Conservation (phyloP, 2,888 invertebrate species). For the Phaedon cochleariae region DNA sequence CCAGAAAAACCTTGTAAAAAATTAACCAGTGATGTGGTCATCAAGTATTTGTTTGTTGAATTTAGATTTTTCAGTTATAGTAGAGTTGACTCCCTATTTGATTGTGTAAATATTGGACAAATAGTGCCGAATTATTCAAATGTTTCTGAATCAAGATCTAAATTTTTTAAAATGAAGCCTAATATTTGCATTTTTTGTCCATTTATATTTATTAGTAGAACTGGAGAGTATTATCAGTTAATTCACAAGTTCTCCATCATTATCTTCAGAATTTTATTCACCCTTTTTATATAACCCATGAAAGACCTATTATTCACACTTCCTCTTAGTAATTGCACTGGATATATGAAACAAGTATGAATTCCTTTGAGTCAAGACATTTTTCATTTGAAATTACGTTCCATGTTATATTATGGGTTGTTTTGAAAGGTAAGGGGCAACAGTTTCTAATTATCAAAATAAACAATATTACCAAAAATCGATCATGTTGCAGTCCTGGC, state of each 20-base stretch:
- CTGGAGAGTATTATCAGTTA: not conserved
- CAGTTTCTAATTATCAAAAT: too few relatives aligned
- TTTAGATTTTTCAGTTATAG: not conserved
- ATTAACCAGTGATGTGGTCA: not conserved
- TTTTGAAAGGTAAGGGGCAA: too few relatives aligned
- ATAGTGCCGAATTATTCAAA: slow-evolving; percentile 18
- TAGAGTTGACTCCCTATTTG: not conserved
- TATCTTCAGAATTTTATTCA: not conserved
- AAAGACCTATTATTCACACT: not conserved
- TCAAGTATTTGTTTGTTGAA: not conserved
- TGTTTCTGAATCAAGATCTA: slow-evolving; percentile 27
- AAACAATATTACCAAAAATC: too few relatives aligned
- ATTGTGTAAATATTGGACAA: slow-evolving; percentile 29
- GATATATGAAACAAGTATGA: slow-evolving; percentile 9
- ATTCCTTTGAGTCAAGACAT: too few relatives aligned
- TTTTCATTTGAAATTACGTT: too few relatives aligned
- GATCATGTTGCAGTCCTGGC: too few relatives aligned
- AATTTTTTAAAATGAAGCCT: slow-evolving; percentile 20
- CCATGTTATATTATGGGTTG: too few relatives aligned
- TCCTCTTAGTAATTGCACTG: slow-evolving; percentile 29
- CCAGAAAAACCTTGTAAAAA: slow-evolving; percentile 19
- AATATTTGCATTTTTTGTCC: not conserved
- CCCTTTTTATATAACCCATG: not conserved
- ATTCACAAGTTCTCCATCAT: too few relatives aligned
- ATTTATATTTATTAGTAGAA: not conserved